Conservation (phyloP, 2,888 invertebrate genomes). For the Catotricha subobsoleta region DNA sequence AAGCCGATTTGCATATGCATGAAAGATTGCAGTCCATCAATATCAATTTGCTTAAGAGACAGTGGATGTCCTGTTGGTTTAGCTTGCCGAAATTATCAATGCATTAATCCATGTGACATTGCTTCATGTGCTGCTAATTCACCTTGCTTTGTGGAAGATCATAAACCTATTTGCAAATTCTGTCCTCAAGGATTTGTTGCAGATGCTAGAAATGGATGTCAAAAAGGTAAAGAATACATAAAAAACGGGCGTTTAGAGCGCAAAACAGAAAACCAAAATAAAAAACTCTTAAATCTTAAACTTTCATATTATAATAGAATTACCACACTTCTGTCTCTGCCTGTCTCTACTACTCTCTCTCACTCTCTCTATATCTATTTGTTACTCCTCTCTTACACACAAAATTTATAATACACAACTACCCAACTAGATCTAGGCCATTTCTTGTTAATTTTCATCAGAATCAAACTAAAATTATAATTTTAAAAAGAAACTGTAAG, state of each 20-base stretch:
- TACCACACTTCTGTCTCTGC: background rate
- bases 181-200: conserved; percentile 85
- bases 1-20: conserved; percentile 72
- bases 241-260: conserved; percentile 10
- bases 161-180: conserved; percentile 89
- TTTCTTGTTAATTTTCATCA: background rate
- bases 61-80: conserved; percentile 70
- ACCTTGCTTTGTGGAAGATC: conserved; percentile 86
- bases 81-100: conserved; percentile 76
- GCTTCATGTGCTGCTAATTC: conserved; percentile 69
- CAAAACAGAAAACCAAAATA: background rate
- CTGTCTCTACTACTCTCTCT: background rate
- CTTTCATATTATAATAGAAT: background rate
- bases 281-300: background rate
- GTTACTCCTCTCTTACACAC: background rate
- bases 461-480: background rate
- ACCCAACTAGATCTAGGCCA: background rate
- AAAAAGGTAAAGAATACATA: conserved; percentile 62
- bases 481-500: no score
- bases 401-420: background rate
- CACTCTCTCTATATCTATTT: background rate
- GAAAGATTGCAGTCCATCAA: conserved; percentile 68
- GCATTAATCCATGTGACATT: conserved; percentile 75
- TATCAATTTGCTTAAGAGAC: conserved; percentile 77
- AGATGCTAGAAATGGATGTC: conserved; percentile 84